Evolutionary conservation across 2,888 invertebrate genomes (phyloP), one percentile per base, ranked within the genome.

Genomic region (Gymnosoma rotundatum): DNA sequence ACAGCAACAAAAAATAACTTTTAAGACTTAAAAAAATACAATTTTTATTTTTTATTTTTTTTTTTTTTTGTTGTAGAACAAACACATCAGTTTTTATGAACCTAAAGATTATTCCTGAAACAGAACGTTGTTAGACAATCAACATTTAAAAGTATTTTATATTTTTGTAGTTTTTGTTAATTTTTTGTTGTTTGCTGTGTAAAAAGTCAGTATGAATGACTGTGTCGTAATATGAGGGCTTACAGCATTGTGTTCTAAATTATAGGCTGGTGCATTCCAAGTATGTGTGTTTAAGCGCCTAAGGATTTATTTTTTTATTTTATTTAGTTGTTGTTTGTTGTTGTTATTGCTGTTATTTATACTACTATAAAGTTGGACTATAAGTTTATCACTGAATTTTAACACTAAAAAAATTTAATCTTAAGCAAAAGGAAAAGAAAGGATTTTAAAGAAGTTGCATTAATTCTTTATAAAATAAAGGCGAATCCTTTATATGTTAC

Each of bases 221-320:
- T 69, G 38, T 38, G 4, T 18, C 14, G 61, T 72, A 50, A 72
- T 75, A 79, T 83, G 79, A 83, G 75, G 83, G 83, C 79, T 61
- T 54, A 52, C 16, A 52, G 21, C 18, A 20, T 61, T 36, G 60
- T 73, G 61, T 74, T 32, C 73, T 74, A 80, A 80, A 67, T 80
- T 80, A 67, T 60, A 78, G 32, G 69, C 63, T 78, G 61, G 20
- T 63, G 69, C 20, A 52, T 36, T n/a, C 54, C 36, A 52, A 6
- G 32, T 58, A 18, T 32, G 18, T 61, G 38, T 70, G 48, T 45
- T 54, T 42, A 42, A 12, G 56, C 32, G 69, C 69, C 63, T 48
- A 60, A 12, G 2, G 42, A n/a, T 38, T 67, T 21, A 32, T 67
- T 38, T 42, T 69, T 21, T 50, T 54, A 16, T 10, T 10, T 5